These are phyloP conservation scores for Trissolcus basalis DNA, from an alignment of 1,140 invertebrate species.

Conservation along the genomic window DNA sequence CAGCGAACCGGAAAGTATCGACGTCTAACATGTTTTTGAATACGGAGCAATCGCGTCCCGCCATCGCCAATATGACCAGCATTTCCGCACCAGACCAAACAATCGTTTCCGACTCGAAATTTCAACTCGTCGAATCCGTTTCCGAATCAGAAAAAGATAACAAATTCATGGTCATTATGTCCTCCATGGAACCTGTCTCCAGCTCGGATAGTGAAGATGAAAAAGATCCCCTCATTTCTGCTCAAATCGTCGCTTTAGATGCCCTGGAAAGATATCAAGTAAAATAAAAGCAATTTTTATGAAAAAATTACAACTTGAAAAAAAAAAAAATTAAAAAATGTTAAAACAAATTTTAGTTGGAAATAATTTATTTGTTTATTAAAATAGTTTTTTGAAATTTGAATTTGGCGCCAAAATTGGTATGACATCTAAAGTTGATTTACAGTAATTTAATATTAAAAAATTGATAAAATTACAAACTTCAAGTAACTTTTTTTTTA, in stretches of 20 bases:
- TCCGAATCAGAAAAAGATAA: slow-evolving; percentile 9
- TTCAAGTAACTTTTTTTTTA: no score
- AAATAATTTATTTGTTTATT: no score
- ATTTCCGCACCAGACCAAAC: slow-evolving; percentile 12
- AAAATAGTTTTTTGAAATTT: no score
- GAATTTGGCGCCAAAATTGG: no score
- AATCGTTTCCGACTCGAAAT: not conserved
- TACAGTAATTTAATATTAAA: no score
- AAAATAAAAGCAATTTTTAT: slow-evolving; percentile 13
- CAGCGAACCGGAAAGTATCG: not conserved
- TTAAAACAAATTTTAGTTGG: no score
- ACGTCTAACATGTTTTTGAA: not conserved
- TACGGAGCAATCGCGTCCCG: not conserved
- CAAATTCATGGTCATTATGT: not conserved
- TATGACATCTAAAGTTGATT: no score
- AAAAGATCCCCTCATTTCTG: slow-evolving; percentile 13
- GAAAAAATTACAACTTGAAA: not conserved
- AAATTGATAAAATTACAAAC: no score
- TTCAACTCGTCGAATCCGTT: not conserved
- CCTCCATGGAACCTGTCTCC: slow-evolving; percentile 1
- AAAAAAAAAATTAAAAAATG: no score
- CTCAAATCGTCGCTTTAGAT: slow-evolving; percentile 17
- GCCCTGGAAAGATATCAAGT: slow-evolving; percentile 33
- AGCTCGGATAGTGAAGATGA: slow-evolving; percentile 29
- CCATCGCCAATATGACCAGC: not conserved